phyloP scores from a whole-genome alignment of 2,113 vertebrate genomes.

The Salminus brasiliensis region DNA sequence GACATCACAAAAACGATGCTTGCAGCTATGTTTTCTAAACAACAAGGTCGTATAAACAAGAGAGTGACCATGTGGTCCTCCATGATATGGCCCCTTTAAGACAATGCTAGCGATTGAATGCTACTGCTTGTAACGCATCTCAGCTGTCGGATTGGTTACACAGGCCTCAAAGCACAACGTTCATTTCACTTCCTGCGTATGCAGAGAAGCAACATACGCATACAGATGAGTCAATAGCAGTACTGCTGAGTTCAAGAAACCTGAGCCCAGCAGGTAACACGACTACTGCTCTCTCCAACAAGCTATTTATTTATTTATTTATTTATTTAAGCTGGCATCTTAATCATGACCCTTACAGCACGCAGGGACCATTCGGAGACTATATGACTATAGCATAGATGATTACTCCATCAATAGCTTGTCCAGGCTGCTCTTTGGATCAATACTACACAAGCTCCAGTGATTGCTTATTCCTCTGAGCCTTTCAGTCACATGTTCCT shows the following conservation, averaged over 20 bases:
- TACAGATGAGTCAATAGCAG: not conserved
- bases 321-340: slow-evolving; percentile 14
- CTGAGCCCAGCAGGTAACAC: not conserved
- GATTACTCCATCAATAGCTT: slow-evolving; percentile 42
- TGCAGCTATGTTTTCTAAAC: too few species aligned
- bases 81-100: not conserved
- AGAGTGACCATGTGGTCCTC: not conserved
- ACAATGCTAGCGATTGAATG: not conserved
- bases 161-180: not conserved
- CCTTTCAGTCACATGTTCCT: slow-evolving; percentile 41
- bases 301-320: slow-evolving; percentile 15
- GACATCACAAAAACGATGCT: too few species aligned
- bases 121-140: not conserved
- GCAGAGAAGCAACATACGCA: not conserved
- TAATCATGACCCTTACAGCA: not conserved
- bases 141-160: not conserved
- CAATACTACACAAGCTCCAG: slow-evolving; percentile 29
- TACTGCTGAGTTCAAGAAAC: slow-evolving; percentile 12
- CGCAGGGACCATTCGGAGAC: not conserved
- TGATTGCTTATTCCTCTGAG: slow-evolving; percentile 1
- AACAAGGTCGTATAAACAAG: too few species aligned
- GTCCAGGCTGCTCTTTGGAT: slow-evolving; percentile 31
- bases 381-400: slow-evolving; percentile 35
- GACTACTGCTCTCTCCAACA: not conserved
- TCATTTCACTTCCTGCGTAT: slow-evolving; percentile 29